Conservation (phyloP, 2,888 invertebrate genomes). For the Drosophila testacea region DNA sequence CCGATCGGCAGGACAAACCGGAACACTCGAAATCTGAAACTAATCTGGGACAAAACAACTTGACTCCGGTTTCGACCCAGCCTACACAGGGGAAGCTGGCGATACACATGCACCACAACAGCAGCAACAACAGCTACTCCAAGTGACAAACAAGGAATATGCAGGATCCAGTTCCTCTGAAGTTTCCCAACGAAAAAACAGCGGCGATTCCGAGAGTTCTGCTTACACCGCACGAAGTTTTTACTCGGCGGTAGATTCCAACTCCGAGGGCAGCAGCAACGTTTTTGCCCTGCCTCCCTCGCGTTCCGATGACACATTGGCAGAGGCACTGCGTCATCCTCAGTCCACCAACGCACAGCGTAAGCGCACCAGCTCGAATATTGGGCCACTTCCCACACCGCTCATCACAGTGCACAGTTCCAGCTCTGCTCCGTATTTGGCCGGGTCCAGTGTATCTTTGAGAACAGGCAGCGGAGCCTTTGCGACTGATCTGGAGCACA, state of each 20-base stretch:
- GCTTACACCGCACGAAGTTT: constrained; percentile 86
- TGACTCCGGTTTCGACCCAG: constrained; percentile 51
- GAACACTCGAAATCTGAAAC: constrained; percentile 95
- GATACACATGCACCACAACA: constrained; percentile 36
- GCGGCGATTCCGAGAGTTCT: constrained; percentile 86
- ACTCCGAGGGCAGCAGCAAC: constrained; percentile 62
- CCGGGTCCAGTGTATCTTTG: constrained; percentile 72
- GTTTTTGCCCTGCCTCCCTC: constrained; percentile 89
- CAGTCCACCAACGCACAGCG: constrained; percentile 86
- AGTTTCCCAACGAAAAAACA: constrained; percentile 86
- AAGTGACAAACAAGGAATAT: constrained; percentile 56
- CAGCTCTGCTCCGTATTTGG: constrained; percentile 89
- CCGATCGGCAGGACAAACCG: constrained; percentile 78
- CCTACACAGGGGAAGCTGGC: constrained; percentile 16
- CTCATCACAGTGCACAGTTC: constrained; percentile 77
- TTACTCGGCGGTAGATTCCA: constrained; percentile 82
- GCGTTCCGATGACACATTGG: constrained; percentile 91
- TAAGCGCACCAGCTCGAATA: constrained; percentile 87
- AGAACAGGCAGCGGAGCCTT: constrained; percentile 60
- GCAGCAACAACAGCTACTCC: constrained; percentile 55
- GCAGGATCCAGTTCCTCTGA: constrained; percentile 74
- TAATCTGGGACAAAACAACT: constrained; percentile 84
- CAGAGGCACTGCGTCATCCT: constrained; percentile 85
- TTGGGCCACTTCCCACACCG: constrained; percentile 65
- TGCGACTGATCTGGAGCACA: constrained; percentile 68